These are phyloP conservation scores for Opisthograptis luteolata DNA, from an alignment of 2,888 invertebrate genomes.

Conservation along the genomic window DNA sequence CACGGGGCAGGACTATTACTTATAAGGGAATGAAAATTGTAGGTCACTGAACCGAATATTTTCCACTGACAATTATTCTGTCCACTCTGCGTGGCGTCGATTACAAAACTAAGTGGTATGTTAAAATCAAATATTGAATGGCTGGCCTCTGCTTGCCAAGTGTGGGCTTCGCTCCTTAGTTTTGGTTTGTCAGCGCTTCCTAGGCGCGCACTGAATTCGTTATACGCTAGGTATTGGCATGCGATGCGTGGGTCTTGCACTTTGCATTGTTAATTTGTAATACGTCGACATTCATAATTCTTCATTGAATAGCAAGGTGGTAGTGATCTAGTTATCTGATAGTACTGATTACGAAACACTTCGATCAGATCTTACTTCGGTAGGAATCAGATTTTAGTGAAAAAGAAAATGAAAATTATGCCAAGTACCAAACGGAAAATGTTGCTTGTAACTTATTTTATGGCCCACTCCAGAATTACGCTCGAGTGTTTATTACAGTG, in stretches of 20 bases:
- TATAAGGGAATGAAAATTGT: conserved; percentile 55
- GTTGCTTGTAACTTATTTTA: too few relatives aligned
- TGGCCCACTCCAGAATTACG: too few relatives aligned
- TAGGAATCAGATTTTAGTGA: too few relatives aligned
- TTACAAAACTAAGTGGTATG: conserved; percentile 64
- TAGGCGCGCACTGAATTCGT: conserved; percentile 78
- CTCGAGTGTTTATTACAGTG: too few relatives aligned
- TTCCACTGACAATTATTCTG: conserved; percentile 51
- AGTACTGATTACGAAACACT: too few relatives aligned
- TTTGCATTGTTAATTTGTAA: conserved; percentile 61
- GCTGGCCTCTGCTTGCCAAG: conserved; percentile 65
- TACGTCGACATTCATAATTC: conserved; percentile 46
- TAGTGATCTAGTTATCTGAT: conserved; percentile 18
- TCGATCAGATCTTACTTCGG: too few relatives aligned
- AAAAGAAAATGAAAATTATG: too few relatives aligned
- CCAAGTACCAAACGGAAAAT: too few relatives aligned
- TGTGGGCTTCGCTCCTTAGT: conserved; percentile 81
- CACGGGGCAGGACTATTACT: conserved; percentile 33
- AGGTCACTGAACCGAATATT: conserved; percentile 60
- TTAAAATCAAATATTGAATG: conserved; percentile 61
- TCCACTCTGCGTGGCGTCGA: conserved; percentile 63
- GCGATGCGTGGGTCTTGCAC: conserved; percentile 66
- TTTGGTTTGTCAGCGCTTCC: conserved; percentile 76
- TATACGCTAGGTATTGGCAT: conserved; percentile 52
- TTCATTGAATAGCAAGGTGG: conserved; percentile 27